These are phyloP conservation scores for Phalera bucephala DNA, from an alignment of 2,888 invertebrate species.

Conservation along the genomic window DNA sequence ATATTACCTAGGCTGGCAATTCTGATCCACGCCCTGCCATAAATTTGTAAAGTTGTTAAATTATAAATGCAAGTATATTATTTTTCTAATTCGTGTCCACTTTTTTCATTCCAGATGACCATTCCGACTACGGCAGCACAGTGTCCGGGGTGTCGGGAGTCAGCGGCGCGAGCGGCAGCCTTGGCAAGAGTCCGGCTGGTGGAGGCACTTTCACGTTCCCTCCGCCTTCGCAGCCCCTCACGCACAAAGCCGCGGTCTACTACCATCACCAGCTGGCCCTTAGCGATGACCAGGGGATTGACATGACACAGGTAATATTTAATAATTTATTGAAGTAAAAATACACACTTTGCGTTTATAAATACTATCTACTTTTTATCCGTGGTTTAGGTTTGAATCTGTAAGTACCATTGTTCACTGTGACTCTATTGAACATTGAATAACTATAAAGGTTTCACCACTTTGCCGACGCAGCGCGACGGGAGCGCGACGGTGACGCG, in stretches of 20 bases:
- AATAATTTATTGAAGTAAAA: not conserved
- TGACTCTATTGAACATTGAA: no score
- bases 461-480: no score
- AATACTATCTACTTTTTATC: no score
- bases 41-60: no score
- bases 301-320: constrained; percentile 92
- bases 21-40: no score
- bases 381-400: no score
- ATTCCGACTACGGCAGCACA: constrained; percentile 86
- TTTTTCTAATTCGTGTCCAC: not conserved
- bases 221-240: constrained; percentile 86
- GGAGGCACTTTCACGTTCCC: constrained; percentile 90
- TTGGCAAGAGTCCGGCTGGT: constrained; percentile 85
- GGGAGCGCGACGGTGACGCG: no score
- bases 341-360: no score
- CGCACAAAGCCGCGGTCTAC: constrained; percentile 89
- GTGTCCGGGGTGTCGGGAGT: constrained; percentile 83
- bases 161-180: constrained; percentile 77
- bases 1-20: no score
- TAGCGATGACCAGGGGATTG: constrained; percentile 94
- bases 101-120: constrained; percentile 83
- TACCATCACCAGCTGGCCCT: constrained; percentile 92
- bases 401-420: no score
- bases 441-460: no score
- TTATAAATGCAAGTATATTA: not conserved